Base-by-base conservation (phyloP, 92 coral and sea anemone genomes). In the Umimayanthus kanabou region DNA sequence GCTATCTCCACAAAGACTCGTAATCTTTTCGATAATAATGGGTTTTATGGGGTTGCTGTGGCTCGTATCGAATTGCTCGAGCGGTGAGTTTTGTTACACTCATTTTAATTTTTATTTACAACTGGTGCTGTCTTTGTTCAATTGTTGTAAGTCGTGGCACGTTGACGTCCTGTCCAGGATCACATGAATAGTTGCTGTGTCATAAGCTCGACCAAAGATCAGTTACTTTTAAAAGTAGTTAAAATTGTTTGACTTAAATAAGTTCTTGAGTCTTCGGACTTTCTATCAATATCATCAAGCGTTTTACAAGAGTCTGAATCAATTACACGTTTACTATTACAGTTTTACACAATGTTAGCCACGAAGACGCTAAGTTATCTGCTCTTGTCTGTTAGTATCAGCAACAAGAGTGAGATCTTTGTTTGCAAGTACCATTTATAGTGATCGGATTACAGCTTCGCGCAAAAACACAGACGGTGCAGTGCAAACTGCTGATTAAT, bases 11-110 rank as follows among this genome's bases (percentile, higher is more conserved):
- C 89, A 79, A 77, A 93, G 92, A 50, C 77, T 93, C 75, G 90
- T 91, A 33, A 25, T 88, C 25, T 73, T 92, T 26, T 91, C 92
- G 9, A 29, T 95, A 16, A 0, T 87, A 4, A 83, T 91, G 82
- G 87, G 90, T 26, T 81, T 89, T 74, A 26, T 90, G 37, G 93
- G 92, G 39, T 71, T 93, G n/a, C n/a, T 93, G 18, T 93, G 94
- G 98, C 78, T 95, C 33, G 90, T 89, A 20, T 57, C 72, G 53
- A 89, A 93, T 39, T 93, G 96, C 64, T 74, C 85, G 13, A 76
- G 85, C 65, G 95, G 95, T 93, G 64, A 55, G 81, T 23, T 16
- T 47, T 45, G 11, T 13, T 53, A 2, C 20, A 53, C 20, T 13
- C 43, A 2, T 80, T 33, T 0, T 33, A 33, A n/a, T n/a, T n/a